Percentiles rank a stretch among this genome's conserved stretches.
Conservation (phyloP, 2,888 invertebrate genomes). For the Biston betularia region DNA sequence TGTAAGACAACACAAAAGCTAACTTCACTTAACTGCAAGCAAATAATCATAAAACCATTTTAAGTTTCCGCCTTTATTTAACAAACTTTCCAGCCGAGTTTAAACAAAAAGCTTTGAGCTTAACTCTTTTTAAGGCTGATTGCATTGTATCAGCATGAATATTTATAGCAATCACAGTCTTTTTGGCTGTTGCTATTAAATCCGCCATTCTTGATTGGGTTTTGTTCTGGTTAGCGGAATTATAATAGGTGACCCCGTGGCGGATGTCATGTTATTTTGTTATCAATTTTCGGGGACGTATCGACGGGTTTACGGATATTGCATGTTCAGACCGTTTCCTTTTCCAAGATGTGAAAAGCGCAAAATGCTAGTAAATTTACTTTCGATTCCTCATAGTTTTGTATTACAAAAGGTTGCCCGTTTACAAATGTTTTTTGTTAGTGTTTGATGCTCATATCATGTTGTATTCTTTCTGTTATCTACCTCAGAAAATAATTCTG, state of each 20-base stretch:
- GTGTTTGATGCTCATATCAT: background rate
- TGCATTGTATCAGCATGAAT: slow-evolving; percentile 48
- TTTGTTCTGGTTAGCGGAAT: slow-evolving; percentile 37
- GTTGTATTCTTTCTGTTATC: too few species aligned
- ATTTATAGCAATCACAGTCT: slow-evolving; percentile 47
- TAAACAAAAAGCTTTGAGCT: slow-evolving; percentile 43
- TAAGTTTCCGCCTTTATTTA: slow-evolving; percentile 34
- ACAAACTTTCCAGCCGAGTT: slow-evolving; percentile 39
- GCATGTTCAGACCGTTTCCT: slow-evolving; percentile 59
- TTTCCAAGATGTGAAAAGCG: slow-evolving; percentile 47
- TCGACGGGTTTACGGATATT: slow-evolving; percentile 57
- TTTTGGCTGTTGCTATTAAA: slow-evolving; percentile 38
- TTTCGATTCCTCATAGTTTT: slow-evolving; percentile 10
- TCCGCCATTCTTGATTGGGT: slow-evolving; percentile 41
- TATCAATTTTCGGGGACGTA: slow-evolving; percentile 53
- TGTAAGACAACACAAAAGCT: slow-evolving; percentile 16
- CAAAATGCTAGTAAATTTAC: slow-evolving; percentile 26
- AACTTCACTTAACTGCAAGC: slow-evolving; percentile 33
- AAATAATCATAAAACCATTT: slow-evolving; percentile 35
- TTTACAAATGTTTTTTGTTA: too few species aligned
- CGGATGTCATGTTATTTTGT: slow-evolving; percentile 47
- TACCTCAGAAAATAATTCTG: too few species aligned
- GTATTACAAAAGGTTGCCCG: background rate
- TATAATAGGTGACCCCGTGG: slow-evolving; percentile 24
- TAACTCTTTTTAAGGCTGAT: slow-evolving; percentile 48